phyloP scores from a whole-genome alignment of 2,888 invertebrate species.

The Cosmia pyralina region DNA sequence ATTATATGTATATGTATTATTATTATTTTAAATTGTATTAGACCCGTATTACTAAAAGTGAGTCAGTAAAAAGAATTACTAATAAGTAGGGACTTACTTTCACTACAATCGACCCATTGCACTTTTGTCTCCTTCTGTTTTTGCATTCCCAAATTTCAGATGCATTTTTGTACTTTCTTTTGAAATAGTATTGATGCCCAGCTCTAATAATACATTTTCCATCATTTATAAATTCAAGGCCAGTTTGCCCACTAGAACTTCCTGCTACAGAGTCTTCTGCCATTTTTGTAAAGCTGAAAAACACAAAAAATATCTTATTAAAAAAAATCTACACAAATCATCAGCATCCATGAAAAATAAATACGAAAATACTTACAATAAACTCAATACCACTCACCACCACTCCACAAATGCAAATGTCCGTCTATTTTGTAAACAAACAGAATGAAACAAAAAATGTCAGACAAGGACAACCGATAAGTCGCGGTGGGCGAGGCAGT shows the following conservation, averaged over 20 bases:
- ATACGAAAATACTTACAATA: constrained; percentile 28
- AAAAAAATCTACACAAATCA: constrained; percentile 28
- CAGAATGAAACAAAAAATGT: constrained; percentile 32
- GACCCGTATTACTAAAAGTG: constrained; percentile 35
- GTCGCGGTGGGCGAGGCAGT: constrained; percentile 33
- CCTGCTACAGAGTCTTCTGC: constrained; percentile 30
- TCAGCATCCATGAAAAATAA: constrained; percentile 28
- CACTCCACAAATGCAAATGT: constrained; percentile 32
- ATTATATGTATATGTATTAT: constrained; percentile 34
- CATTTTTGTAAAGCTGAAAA: constrained; percentile 33
- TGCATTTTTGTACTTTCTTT: constrained; percentile 33
- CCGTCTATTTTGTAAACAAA: constrained; percentile 33
- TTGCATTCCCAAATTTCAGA: constrained; percentile 33
- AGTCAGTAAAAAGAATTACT: constrained; percentile 33
- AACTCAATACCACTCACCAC: constrained; percentile 29
- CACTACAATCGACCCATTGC: constrained; percentile 34
- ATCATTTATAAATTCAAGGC: constrained; percentile 30
- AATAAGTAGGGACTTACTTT: constrained; percentile 34
- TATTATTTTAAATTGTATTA: constrained; percentile 34
- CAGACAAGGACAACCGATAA: constrained; percentile 31
- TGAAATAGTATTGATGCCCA: constrained; percentile 35
- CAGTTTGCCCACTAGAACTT: constrained; percentile 29
- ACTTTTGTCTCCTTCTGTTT: constrained; percentile 36
- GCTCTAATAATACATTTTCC: constrained; percentile 34
- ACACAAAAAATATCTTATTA: constrained; percentile 30